A percentile compares a stretch with the other conserved stretches of the same genome.
phyloP scores from a whole-genome alignment of 2,113 vertebrate genomes.

The Ceyx margarethae region DNA sequence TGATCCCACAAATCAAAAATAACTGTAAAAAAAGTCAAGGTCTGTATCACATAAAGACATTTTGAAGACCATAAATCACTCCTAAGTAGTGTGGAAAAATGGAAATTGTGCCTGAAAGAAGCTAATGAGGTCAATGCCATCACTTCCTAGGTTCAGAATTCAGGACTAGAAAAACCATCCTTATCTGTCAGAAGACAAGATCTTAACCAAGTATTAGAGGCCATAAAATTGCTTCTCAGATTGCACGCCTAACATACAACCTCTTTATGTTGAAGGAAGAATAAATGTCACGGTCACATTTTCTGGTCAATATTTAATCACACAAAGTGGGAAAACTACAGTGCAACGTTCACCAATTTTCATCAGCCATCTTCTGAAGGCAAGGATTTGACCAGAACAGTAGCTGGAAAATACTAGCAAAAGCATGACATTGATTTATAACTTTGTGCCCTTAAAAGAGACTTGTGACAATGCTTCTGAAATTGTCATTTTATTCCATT shows the following conservation, averaged over 20 bases:
- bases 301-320: not conserved
- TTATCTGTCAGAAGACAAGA: constrained; percentile 43
- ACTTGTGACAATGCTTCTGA: not conserved
- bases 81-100: constrained; percentile 4
- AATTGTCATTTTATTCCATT: not conserved
- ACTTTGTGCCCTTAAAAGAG: not conserved
- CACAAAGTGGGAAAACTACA: not conserved
- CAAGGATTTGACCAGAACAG: not conserved
- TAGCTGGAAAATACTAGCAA: not conserved
- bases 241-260: not conserved
- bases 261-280: constrained; percentile 14
- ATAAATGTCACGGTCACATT: not conserved
- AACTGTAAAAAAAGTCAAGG: not conserved
- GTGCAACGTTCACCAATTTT: not conserved
- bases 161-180: constrained; percentile 36
- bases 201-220: not conserved
- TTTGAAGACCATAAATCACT: constrained; percentile 8
- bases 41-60: constrained; percentile 19
- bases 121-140: constrained; percentile 21
- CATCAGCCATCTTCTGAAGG: not conserved
- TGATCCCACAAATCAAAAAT: constrained; percentile 29
- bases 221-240: constrained; percentile 25
- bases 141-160: constrained; percentile 45
- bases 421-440: not conserved
- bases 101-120: constrained; percentile 19